phyloP scores from a whole-genome alignment of 2,797 vertebrate genomes.

The Acomys russatus region DNA sequence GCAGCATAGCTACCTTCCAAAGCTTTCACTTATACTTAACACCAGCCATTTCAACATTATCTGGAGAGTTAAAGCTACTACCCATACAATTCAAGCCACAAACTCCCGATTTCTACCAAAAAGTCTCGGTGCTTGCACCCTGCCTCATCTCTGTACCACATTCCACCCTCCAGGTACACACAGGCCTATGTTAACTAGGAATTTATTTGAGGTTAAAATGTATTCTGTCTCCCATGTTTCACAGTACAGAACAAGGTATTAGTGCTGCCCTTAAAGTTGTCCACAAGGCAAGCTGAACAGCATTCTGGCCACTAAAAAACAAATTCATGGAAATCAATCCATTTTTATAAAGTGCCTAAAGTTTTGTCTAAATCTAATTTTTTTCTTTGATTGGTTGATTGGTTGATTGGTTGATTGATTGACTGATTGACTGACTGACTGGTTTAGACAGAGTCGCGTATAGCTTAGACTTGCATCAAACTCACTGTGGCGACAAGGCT shows the following conservation, averaged over 20 bases:
- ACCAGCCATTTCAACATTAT: slow-evolving; percentile 5
- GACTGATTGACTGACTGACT: neutral
- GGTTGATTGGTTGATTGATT: neutral
- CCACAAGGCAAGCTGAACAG: slow-evolving; percentile 4
- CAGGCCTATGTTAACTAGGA: neutral
- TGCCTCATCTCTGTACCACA: neutral
- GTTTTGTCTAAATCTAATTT: slow-evolving; percentile 12
- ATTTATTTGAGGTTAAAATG: neutral
- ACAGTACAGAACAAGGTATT: neutral
- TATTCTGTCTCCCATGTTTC: slow-evolving; percentile 5
- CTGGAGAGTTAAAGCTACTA: neutral
- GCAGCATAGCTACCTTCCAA: neutral
- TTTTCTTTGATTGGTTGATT: neutral
- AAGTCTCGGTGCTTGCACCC: neutral
- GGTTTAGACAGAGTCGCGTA: neutral
- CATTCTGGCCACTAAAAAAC: slow-evolving; percentile 46
- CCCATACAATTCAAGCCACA: neutral
- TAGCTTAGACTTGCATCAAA: neutral
- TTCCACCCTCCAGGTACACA: neutral
- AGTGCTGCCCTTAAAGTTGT: slow-evolving; percentile 11
- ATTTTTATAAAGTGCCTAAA: neutral
- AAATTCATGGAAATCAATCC: neutral
- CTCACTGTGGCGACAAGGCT: neutral
- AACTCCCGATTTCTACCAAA: slow-evolving; percentile 15
- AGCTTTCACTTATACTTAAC: slow-evolving; percentile 50